Conservation (phyloP, 1,140 invertebrate genomes). For the Batillaria attramentaria region DNA sequence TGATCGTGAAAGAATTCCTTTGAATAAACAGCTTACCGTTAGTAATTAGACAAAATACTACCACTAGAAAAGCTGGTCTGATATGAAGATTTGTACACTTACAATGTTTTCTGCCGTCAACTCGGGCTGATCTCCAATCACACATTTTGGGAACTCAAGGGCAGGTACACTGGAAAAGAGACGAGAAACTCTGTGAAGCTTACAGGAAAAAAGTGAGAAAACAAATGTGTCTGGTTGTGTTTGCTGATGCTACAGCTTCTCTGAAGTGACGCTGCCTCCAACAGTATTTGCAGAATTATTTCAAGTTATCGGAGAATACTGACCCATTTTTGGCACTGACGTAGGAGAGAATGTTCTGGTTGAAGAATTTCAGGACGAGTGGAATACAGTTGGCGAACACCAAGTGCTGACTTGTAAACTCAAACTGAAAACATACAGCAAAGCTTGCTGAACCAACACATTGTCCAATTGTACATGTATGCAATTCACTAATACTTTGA, state of each 20-base stretch:
- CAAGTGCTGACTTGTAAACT: constrained; percentile 98
- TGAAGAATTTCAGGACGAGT: constrained; percentile 98
- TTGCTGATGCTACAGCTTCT: neutral
- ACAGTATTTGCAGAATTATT: no score
- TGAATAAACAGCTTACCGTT: no score
- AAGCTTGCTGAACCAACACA: neutral
- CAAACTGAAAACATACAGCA: constrained; percentile 84
- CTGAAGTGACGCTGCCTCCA: no score
- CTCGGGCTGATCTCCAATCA: constrained; percentile 96
- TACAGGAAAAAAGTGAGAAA: neutral
- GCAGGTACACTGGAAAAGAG: constrained; percentile 83
- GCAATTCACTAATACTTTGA: neutral
- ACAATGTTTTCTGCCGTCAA: constrained; percentile 91
- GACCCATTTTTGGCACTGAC: constrained; percentile 93
- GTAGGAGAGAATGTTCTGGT: constrained; percentile 97
- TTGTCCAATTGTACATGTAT: neutral
- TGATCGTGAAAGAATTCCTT: no score
- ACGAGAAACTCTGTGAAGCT: neutral
- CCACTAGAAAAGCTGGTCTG: neutral
- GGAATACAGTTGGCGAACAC: constrained; percentile 99
- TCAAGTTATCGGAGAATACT: no score
- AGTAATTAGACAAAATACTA: neutral
- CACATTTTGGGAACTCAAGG: constrained; percentile 95
- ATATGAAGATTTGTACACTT: no score
- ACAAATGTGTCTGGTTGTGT: neutral